Evolutionary conservation across 2,888 invertebrate genomes (phyloP).

Genomic region (Cephus pygmeus): DNA sequence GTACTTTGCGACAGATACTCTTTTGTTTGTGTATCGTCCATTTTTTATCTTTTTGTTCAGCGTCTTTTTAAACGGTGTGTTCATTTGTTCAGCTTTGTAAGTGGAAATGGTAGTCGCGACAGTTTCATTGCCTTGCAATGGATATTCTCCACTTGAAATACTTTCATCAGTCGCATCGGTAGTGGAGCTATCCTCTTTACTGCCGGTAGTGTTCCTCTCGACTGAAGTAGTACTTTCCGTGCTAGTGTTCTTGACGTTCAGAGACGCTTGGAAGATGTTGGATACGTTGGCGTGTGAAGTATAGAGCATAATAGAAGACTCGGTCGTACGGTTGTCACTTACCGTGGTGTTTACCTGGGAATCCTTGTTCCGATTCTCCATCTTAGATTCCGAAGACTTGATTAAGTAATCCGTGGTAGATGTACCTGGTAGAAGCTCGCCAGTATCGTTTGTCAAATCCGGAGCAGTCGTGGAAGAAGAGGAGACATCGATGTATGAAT

Average conservation of each 20-base stretch:
- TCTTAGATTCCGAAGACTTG: background rate
- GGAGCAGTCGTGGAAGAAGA: background rate
- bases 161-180: background rate
- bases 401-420: background rate
- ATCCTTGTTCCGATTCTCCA: background rate
- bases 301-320: background rate
- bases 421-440: background rate
- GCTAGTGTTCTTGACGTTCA: conserved; percentile 5
- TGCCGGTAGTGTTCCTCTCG: background rate
- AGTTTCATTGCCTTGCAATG: background rate
- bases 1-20: background rate
- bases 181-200: background rate
- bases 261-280: conserved; percentile 16
- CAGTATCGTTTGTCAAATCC: background rate
- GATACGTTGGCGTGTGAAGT: conserved; percentile 19
- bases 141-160: background rate
- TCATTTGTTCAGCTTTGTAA: background rate
- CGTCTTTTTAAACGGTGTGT: background rate
- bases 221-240: background rate
- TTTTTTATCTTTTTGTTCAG: background rate
- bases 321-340: background rate
- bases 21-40: background rate
- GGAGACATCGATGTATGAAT: background rate
- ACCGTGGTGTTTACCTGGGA: background rate
- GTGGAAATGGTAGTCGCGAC: background rate